Percentiles rank a stretch among this genome's conserved stretches.
Conservation (phyloP, 1,140 invertebrate genomes). For the Yoshiicerus persimilis region DNA sequence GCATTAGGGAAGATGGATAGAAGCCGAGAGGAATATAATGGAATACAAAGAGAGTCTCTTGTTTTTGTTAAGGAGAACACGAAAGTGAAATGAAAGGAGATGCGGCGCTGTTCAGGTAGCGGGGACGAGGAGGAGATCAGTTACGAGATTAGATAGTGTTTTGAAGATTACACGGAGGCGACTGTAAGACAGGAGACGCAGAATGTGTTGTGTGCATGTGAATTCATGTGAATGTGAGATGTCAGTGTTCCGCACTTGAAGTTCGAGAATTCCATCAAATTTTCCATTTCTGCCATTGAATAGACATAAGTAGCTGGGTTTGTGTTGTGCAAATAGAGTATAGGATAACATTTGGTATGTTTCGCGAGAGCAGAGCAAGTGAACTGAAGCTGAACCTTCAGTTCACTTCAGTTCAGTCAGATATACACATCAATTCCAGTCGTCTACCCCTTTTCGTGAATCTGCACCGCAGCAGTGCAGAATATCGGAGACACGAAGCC, state of each 20-base stretch:
- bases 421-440: conserved; percentile 14
- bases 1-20: not conserved
- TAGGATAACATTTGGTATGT: not conserved
- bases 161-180: not conserved
- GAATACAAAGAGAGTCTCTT: not conserved
- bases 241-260: not conserved
- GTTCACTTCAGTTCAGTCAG: not conserved
- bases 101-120: no score
- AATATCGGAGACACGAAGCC: not conserved
- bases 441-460: not conserved
- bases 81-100: not conserved
- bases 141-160: not conserved
- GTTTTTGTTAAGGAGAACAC: not conserved
- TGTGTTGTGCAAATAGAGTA: not conserved
- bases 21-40: not conserved
- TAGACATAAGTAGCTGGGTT: not conserved
- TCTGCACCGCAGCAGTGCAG: not conserved
- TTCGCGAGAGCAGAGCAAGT: not conserved
- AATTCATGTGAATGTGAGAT: not conserved
- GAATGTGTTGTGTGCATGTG: not conserved
- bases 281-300: not conserved
- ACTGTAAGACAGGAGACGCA: not conserved
- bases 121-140: no score
- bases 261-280: not conserved
- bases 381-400: not conserved